Conservation (phyloP, 2,888 invertebrate species). For the Holacanthella duospinosa region DNA sequence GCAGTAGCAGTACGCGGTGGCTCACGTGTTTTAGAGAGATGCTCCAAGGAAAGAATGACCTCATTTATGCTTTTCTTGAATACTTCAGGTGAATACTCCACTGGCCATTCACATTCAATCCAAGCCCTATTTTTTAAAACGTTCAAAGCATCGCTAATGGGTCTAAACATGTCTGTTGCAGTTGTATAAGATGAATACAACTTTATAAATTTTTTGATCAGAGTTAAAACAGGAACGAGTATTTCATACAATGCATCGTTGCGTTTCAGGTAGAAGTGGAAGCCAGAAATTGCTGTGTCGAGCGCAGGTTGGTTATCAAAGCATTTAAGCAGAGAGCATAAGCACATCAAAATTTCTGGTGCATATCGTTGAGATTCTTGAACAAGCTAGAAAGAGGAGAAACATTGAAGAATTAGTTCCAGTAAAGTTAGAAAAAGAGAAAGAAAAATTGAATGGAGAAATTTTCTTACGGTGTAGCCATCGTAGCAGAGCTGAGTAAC, state of each 20-base stretch:
- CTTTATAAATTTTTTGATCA: slow-evolving; percentile 5
- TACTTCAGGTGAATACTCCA: not conserved
- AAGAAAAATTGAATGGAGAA: not conserved
- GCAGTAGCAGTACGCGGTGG: slow-evolving; percentile 37
- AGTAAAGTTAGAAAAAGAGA: not conserved
- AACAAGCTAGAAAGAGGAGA: slow-evolving; percentile 10
- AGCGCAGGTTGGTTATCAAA: not conserved
- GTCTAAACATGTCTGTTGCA: slow-evolving; percentile 12
- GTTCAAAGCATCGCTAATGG: not conserved
- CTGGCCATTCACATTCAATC: slow-evolving; percentile 1
- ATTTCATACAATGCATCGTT: not conserved
- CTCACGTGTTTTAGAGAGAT: not conserved
- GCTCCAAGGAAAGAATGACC: not conserved
- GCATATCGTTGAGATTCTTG: slow-evolving; percentile 12
- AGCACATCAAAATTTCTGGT: slow-evolving; percentile 11
- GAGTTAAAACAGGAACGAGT: not conserved
- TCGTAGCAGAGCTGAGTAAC: slow-evolving; percentile 1
- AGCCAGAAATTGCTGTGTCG: not conserved
- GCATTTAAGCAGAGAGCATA: slow-evolving; percentile 11
- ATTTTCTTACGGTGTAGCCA: not conserved
- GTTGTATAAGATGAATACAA: slow-evolving; percentile 12
- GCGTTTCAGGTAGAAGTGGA: not conserved
- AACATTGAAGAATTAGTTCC: not conserved
- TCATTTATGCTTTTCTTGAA: not conserved
- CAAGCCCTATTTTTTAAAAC: slow-evolving; percentile 5